Evolutionary conservation across 2,888 invertebrate species (phyloP).

Genomic region (Nomada ferruginata): DNA sequence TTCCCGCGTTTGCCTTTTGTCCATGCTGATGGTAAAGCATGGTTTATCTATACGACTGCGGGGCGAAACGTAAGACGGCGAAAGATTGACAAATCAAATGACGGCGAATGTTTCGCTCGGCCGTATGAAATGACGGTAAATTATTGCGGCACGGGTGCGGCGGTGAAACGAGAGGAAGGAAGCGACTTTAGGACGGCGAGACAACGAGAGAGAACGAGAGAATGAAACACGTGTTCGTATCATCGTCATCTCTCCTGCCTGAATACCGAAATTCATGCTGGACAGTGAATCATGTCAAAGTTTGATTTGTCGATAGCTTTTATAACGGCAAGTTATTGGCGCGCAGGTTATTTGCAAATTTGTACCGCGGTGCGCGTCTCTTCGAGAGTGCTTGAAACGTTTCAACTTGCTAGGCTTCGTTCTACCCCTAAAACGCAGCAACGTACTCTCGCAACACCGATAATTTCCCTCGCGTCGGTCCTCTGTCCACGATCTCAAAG

Average conservation of each 20-base stretch:
- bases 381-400: constrained; percentile 70
- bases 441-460: background rate
- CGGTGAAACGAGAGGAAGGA: constrained; percentile 56
- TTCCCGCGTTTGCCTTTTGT: too few species aligned
- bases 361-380: constrained; percentile 70
- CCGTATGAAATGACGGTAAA: constrained; percentile 80
- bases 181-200: constrained; percentile 51
- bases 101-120: constrained; percentile 49
- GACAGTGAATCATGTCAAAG: constrained; percentile 84
- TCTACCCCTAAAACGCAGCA: background rate
- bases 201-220: constrained; percentile 62
- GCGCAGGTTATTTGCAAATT: constrained; percentile 82
- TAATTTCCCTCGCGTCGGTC: background rate
- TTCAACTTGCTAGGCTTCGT: constrained; percentile 72
- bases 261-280: constrained; percentile 82
- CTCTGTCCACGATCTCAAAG: too few species aligned
- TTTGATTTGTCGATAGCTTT: constrained; percentile 85
- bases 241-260: constrained; percentile 82
- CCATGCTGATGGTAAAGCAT: background rate
- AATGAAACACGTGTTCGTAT: constrained; percentile 83
- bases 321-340: constrained; percentile 84
- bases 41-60: constrained; percentile 15
- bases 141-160: constrained; percentile 72
- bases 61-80: constrained; percentile 23
- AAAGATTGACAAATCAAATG: constrained; percentile 56